Evolutionary conservation across 1,140 invertebrate species (phyloP).

Genomic region (Diachasma alloeum): DNA sequence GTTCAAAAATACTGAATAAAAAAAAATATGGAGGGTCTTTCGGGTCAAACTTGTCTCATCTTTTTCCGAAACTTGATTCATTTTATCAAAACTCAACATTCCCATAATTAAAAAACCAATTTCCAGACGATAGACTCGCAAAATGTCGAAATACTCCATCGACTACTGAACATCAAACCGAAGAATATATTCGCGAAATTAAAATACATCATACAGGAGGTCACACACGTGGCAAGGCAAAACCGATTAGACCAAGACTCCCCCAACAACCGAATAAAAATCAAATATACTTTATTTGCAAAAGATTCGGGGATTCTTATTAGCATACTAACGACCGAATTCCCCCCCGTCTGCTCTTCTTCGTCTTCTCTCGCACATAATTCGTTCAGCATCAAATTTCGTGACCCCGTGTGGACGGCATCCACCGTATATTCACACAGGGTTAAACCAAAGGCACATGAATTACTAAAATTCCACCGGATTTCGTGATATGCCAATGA

Average conservation of each 20-base stretch:
- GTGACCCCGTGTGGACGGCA: not conserved
- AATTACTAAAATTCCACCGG: constrained; percentile 5
- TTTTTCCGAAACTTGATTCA: no score
- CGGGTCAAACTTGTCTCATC: no score
- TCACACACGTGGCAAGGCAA: not conserved
- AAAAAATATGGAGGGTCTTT: no score
- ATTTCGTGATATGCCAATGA: constrained; percentile 9
- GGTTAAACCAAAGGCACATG: not conserved
- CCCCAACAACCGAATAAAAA: not conserved
- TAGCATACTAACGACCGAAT: constrained; percentile 62
- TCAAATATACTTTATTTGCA: constrained; percentile 19
- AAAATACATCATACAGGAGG: not conserved
- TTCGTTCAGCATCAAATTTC: constrained; percentile 5
- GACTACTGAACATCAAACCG: no score
- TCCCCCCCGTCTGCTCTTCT: not conserved
- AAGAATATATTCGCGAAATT: no score
- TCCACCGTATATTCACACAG: not conserved
- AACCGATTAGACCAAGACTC: not conserved
- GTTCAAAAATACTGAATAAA: no score
- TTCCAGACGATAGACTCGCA: no score
- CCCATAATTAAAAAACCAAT: no score
- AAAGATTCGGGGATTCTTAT: constrained; percentile 40
- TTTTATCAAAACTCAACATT: no score
- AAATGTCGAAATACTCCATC: no score
- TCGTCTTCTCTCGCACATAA: not conserved